These are phyloP conservation scores for Andrena trimmerana DNA, from an alignment of 2,888 invertebrate species.

Conservation along the genomic window DNA sequence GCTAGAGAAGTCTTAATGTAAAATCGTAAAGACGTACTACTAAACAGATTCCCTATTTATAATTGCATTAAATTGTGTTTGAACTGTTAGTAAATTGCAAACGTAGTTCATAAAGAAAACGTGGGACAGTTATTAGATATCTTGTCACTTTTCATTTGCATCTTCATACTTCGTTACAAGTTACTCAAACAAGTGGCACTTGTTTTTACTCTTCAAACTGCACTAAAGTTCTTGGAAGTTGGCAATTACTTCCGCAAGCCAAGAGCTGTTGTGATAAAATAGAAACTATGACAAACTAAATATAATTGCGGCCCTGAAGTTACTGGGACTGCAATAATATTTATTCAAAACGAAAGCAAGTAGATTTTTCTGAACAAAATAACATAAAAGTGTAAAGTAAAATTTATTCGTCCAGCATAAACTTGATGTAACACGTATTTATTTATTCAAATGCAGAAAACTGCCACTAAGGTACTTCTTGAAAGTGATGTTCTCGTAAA, in stretches of 20 bases:
- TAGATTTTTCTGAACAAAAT: background rate
- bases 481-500: background rate
- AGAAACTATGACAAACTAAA: background rate
- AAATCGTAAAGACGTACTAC: too few relatives aligned
- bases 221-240: slow-evolving; percentile 14
- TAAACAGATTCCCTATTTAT: too few relatives aligned
- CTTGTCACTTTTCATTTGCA: slow-evolving; percentile 32
- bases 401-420: background rate
- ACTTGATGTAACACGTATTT: too few relatives aligned
- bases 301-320: background rate
- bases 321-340: background rate
- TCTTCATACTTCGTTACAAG: slow-evolving; percentile 43
- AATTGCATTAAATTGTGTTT: background rate
- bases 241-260: slow-evolving; percentile 8
- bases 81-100: background rate
- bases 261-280: background rate
- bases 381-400: background rate
- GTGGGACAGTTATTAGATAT: slow-evolving; percentile 35
- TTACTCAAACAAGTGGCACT: slow-evolving; percentile 30
- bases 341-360: background rate
- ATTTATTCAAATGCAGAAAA: background rate
- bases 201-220: slow-evolving; percentile 47
- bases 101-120: slow-evolving; percentile 26
- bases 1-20: too few relatives aligned
- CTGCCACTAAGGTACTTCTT: background rate